Base-by-base conservation (phyloP, 2,797 vertebrate species). In the Lateolabrax maculatus region DNA sequence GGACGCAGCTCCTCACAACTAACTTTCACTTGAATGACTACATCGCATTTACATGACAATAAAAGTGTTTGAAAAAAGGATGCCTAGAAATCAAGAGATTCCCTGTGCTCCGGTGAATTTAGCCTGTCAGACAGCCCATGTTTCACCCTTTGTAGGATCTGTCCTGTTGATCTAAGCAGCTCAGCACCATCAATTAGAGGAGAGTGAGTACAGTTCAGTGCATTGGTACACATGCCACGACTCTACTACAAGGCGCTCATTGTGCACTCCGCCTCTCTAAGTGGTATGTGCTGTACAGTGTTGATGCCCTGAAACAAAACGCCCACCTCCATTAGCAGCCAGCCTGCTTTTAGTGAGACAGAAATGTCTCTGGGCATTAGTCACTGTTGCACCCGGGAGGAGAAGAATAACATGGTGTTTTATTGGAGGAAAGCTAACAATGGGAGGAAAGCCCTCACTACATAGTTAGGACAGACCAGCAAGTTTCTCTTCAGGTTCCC, bases 361-460 rank as follows among this genome's bases (percentile, higher is more conserved):
- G 87, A 91, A 91, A 94, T 81, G 88, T 89, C 87, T 88, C 89
- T 85, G 69, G 86, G 89, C 89, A 84, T 92, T 92, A 90, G 87
- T 92, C 91, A 93, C 91, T 92, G 89, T 86, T 89, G 88, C 84
- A 71, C 77, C 89, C 87, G 88, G 90, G 89, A 89, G 90, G 89
- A 92, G 90, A 92, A 90, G 90, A 94, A 94, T 87, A 93, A 89
- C 89, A 89, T 52, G 51, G 83, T 21, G 55, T 86, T 94, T 92
- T 92, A 94, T 93, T 84, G 78, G 91, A 88, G 91, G 92, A 92
- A 92, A 75, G 84, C 89, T 92, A 91, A 96, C 95, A 96, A 96
- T 94, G 81, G 90, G 89, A 95, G 95, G 95, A 96, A 95, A 93
- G 89, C 86, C 91, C 91, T 91, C 81, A 34, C 76, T 78, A 63